Base-by-base conservation (phyloP, 2,797 vertebrate species). In the Lutjanus argentimaculatus region DNA sequence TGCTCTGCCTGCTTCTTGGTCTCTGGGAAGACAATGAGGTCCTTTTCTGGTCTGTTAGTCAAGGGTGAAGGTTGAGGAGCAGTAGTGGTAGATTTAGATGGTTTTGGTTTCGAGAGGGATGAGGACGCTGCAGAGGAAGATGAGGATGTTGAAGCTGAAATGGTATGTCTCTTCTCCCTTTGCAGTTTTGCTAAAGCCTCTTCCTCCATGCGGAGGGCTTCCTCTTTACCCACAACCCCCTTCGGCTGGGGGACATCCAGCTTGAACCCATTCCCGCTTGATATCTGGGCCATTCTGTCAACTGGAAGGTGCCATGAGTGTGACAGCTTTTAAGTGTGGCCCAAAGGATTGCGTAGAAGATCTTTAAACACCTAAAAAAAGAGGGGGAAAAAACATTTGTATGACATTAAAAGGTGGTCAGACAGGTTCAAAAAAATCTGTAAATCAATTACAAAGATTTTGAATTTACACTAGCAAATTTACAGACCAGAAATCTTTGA, bases 21-120 rank as follows among this genome's bases (percentile, higher is more conserved):
- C 88, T 99, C 99, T 53, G 98, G 97, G 92, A 99, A 99, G 69
- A 97, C 95, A 80, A 99, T 99, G 85, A 99, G 98, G 92, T 99
- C 99, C 87, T 95, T 96, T 81, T 99, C 98, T 43, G 95, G 94
- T 86, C 95, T 94, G 72, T 67, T 93, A 30, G 58, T 83, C 79
- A 88, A 79, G 77, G 96, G 85, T 61, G 85, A 77, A 46, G 93
- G 90, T 62, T 84, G 93, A 83, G 92, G 93, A 79, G 92, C 95
- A 86, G 89, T 61, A 85, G 86, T 83, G 72, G 81, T 66, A 45
- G 85, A 78, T 58, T 90, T 87, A 11, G 85, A 67, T 16, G 79
- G 57, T 79, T 86, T 91, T 59, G 80, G 73, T 85, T 90, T 94
- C 0, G 72, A 67, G 49, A 89, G 82, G 10, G 89, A 81, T 1